phyloP scores from a whole-genome alignment of 2,888 invertebrate genomes.

The Petrophora chlorosata region DNA sequence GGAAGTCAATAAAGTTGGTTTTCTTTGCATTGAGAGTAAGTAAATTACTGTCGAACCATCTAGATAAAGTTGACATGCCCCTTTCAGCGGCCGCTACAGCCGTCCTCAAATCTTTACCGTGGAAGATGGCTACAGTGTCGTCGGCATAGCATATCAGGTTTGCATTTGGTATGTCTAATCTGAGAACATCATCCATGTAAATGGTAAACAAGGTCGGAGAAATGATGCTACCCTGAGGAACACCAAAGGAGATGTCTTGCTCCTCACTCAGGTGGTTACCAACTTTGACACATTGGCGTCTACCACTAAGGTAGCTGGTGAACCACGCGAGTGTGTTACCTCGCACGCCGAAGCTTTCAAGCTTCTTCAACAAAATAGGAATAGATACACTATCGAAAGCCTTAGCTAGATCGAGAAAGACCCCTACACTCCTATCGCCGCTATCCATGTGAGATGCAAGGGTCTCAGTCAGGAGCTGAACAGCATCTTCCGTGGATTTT shows the following conservation, averaged over 20 bases:
- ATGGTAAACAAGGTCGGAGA: constrained; percentile 5
- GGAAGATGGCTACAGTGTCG: no score
- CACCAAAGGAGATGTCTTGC: constrained; percentile 1
- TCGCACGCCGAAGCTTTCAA: background rate
- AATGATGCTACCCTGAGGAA: constrained; percentile 7
- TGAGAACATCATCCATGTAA: background rate
- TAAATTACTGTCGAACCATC: no score
- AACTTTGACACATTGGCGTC: constrained; percentile 1
- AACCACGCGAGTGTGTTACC: constrained; percentile 8
- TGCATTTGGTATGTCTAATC: background rate
- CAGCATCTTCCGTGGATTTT: background rate
- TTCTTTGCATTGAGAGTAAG: no score
- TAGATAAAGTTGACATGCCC: no score
- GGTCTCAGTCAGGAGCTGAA: background rate
- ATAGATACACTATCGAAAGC: no score
- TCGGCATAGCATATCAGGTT: no score
- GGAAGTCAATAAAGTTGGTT: no score
- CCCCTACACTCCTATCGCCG: background rate
- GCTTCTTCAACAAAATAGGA: background rate
- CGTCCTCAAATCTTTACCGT: no score
- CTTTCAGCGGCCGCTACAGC: no score
- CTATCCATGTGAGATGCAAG: background rate
- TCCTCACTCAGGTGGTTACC: background rate
- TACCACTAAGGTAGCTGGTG: background rate
- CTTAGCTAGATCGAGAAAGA: background rate